Conservation (phyloP, 2,797 vertebrate species). For the Alfaro cultratus region DNA sequence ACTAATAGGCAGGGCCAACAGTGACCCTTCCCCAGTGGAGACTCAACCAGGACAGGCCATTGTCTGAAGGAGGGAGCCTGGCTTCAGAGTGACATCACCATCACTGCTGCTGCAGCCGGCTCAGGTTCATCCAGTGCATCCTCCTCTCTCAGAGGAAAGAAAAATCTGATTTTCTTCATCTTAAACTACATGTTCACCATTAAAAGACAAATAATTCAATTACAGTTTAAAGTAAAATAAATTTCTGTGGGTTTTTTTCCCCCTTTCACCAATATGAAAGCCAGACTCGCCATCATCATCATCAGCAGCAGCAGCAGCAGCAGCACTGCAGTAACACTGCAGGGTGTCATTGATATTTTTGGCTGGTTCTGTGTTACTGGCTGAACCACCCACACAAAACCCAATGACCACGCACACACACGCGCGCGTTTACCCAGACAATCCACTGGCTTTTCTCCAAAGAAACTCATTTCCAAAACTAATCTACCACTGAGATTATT, state of each 20-base stretch:
- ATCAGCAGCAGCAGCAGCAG: background rate
- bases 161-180: background rate
- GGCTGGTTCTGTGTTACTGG: conserved; percentile 48
- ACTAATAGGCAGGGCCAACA: conserved; percentile 69
- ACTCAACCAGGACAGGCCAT: conserved; percentile 74
- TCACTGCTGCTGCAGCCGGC: conserved; percentile 37
- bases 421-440: conserved; percentile 8
- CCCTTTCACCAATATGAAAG: background rate
- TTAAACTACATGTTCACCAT: background rate
- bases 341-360: conserved; percentile 57
- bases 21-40: conserved; percentile 73
- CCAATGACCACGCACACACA: conserved; percentile 23
- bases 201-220: background rate
- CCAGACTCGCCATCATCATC: conserved; percentile 17
- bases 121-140: conserved; percentile 39
- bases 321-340: conserved; percentile 63
- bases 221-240: background rate
- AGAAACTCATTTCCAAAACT: background rate
- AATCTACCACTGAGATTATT: background rate
- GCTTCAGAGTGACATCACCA: conserved; percentile 72
- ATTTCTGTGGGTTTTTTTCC: too few relatives aligned
- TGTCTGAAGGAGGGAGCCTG: conserved; percentile 71
- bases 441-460: conserved; percentile 19
- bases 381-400: conserved; percentile 61
- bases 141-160: background rate